These are phyloP conservation scores for Actinemys pallida DNA, from an alignment of 2,113 vertebrate genomes.

Conservation along the genomic window DNA sequence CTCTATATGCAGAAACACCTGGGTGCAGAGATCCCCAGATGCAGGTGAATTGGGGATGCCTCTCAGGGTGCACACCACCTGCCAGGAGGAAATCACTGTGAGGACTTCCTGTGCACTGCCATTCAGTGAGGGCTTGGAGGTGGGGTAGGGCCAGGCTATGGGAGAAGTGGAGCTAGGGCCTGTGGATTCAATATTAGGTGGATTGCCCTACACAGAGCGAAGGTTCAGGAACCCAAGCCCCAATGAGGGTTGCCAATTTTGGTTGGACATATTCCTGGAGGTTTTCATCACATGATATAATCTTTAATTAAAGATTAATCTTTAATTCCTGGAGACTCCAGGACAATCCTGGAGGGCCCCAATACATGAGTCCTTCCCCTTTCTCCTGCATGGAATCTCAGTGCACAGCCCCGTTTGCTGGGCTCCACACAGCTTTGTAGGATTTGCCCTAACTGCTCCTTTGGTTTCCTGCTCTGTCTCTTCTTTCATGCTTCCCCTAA, in stretches of 20 bases:
- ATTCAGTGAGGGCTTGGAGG: neutral
- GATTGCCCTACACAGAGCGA: neutral
- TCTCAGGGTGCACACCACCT: neutral
- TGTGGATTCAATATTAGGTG: neutral
- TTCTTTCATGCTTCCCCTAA: neutral
- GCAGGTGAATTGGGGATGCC: neutral
- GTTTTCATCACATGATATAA: too few relatives aligned
- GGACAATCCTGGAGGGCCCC: neutral
- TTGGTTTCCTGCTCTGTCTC: slow-evolving; percentile 1
- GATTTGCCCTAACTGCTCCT: neutral
- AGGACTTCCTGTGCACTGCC: fast-evolving
- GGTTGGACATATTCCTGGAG: too few relatives aligned
- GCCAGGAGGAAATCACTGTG: fast-evolving
- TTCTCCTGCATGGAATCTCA: neutral
- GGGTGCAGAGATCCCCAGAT: neutral
- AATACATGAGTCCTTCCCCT: neutral
- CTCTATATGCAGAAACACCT: neutral
- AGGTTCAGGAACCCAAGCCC: neutral
- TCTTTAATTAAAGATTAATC: too few relatives aligned
- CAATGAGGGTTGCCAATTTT: too few relatives aligned
- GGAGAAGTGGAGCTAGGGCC: neutral
- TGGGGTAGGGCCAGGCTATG: neutral
- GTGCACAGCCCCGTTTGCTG: neutral
- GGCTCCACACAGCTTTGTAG: neutral
- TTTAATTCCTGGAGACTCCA: too few relatives aligned